These are phyloP conservation scores for Diarsia brunnea DNA, from an alignment of 2,888 invertebrate species.

Conservation along the genomic window DNA sequence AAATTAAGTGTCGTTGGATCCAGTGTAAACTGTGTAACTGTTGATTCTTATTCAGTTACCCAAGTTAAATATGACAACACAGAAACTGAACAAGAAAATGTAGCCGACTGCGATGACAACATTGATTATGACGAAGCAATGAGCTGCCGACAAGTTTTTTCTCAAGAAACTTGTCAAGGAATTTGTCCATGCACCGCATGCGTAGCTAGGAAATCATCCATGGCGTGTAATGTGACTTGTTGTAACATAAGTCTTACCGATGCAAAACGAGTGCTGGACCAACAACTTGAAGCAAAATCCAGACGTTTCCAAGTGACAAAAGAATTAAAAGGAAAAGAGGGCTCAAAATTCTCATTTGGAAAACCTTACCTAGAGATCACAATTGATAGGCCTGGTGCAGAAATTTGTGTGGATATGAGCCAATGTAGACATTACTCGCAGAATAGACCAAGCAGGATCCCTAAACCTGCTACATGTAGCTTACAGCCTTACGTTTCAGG, in stretches of 20 bases:
- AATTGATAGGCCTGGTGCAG: constrained; percentile 73
- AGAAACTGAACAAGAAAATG: neutral
- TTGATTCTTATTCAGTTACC: neutral
- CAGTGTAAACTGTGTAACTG: too few species aligned
- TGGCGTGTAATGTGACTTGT: neutral
- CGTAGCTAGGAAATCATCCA: neutral
- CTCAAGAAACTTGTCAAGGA: neutral
- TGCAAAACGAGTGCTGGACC: neutral
- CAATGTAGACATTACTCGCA: constrained; percentile 6
- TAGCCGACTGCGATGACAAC: neutral
- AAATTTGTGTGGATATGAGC: constrained; percentile 52
- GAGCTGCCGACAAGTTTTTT: neutral
- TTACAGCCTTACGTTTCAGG: neutral
- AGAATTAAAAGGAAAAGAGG: constrained; percentile 37
- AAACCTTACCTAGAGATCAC: constrained; percentile 72
- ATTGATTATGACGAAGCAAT: neutral
- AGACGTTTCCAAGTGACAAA: constrained; percentile 28
- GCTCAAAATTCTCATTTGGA: constrained; percentile 43
- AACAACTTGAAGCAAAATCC: constrained; percentile 18
- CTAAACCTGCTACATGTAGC: constrained; percentile 48
- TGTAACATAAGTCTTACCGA: neutral
- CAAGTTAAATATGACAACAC: constrained; percentile 9
- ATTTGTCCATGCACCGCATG: constrained; percentile 40
- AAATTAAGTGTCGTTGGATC: neutral
- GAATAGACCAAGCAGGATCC: constrained; percentile 54